A percentile compares a stretch with the other conserved stretches of the same genome.
Evolutionary conservation across 2,888 invertebrate species (phyloP).

Genomic region (Heliconius cydno): DNA sequence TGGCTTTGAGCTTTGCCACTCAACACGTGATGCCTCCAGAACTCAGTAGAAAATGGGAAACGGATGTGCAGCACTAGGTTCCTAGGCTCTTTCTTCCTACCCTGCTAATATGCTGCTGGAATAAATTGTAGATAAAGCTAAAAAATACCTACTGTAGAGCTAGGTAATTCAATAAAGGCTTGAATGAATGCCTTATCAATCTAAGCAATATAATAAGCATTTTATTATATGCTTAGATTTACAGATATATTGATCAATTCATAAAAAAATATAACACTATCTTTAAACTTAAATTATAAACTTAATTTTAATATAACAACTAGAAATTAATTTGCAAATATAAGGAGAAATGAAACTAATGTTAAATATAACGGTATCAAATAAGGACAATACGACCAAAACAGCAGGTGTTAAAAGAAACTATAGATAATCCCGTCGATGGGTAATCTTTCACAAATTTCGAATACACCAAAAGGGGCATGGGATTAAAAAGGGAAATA

Average conservation of each 20-base stretch:
- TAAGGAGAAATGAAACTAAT: neutral
- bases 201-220: too few species aligned
- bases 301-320: neutral
- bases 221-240: too few species aligned
- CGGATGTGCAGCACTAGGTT: too few species aligned
- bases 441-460: conserved; percentile 6
- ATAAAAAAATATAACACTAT: neutral
- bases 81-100: too few species aligned
- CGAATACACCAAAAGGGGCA: neutral
- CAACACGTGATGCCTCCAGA: too few species aligned
- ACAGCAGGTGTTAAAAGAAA: conserved; percentile 43
- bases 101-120: too few species aligned
- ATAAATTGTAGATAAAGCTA: too few species aligned
- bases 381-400: conserved; percentile 19
- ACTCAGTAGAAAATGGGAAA: too few species aligned
- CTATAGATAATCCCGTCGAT: conserved; percentile 37
- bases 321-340: neutral
- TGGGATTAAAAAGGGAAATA: neutral
- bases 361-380: conserved; percentile 12
- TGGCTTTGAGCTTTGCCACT: too few species aligned
- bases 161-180: neutral
- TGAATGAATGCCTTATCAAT: too few species aligned
- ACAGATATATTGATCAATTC: too few species aligned
- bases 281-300: neutral
- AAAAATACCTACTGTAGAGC: too few species aligned